Conservation (phyloP, 2,797 vertebrate species). For the Silurus aristotelis region DNA sequence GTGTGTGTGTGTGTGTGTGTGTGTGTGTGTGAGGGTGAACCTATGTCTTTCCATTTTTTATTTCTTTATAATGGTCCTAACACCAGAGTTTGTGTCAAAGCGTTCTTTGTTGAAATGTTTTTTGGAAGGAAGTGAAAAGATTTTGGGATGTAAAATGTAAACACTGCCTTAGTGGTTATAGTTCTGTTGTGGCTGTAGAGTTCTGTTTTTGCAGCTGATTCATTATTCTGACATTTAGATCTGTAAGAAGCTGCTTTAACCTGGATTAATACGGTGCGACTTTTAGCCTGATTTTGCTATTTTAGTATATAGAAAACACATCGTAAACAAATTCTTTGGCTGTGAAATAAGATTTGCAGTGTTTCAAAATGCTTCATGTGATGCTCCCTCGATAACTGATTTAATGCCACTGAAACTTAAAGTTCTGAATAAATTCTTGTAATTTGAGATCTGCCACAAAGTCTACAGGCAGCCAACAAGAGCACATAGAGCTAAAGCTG, state of each 20-base stretch:
- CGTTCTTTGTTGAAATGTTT: background rate
- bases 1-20: background rate
- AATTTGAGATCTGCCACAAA: background rate
- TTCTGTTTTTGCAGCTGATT: constrained; percentile 11
- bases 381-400: background rate
- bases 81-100: background rate
- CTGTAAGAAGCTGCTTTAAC: background rate
- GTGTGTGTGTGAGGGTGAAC: background rate
- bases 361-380: background rate
- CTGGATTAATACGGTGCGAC: background rate
- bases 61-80: background rate
- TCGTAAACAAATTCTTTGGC: background rate
- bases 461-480: background rate
- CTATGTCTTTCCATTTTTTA: background rate
- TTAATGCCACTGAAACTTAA: background rate
- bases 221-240: background rate
- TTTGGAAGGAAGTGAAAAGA: background rate
- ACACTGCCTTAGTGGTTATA: background rate
- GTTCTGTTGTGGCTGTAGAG: background rate
- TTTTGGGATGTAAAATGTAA: background rate
- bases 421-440: background rate
- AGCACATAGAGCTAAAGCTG: background rate
- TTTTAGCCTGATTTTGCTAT: background rate
- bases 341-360: background rate
- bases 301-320: background rate